Conservation (phyloP, 2,888 invertebrate species). For the Allolobophora icterica region DNA sequence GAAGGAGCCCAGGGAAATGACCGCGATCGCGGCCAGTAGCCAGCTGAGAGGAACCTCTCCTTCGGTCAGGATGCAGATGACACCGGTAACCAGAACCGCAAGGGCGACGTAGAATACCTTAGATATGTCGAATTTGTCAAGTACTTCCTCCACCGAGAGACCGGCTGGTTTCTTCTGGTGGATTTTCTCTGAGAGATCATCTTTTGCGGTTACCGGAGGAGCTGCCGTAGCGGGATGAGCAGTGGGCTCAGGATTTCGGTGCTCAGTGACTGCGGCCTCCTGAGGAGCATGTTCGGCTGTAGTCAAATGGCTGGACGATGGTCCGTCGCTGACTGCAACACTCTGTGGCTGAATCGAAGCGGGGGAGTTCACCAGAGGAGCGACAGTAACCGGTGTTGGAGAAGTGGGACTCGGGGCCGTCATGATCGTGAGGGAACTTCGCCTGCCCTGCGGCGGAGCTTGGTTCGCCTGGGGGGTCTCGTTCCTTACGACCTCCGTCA, state of each 20-base stretch:
- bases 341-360: not conserved
- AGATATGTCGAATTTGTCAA: constrained; percentile 14
- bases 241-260: not conserved
- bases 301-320: not conserved
- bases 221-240: not conserved
- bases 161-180: constrained; percentile 7
- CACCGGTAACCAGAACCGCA: constrained; percentile 12
- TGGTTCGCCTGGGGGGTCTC: not conserved
- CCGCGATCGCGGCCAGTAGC: constrained; percentile 23
- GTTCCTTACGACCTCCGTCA: not conserved
- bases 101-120: constrained; percentile 20
- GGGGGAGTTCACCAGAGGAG: not conserved
- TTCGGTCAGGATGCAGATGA: constrained; percentile 30
- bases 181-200: constrained; percentile 22
- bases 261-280: not conserved
- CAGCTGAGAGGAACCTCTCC: constrained; percentile 28
- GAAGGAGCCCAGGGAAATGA: constrained; percentile 32
- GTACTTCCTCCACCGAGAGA: constrained; percentile 23
- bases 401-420: not conserved
- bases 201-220: not conserved
- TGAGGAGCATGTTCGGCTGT: not conserved
- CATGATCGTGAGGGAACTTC: constrained; percentile 9
- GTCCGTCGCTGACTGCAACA: not conserved
- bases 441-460: not conserved
- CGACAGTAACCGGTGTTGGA: not conserved